Evolutionary conservation across 2,797 vertebrate genomes (phyloP).

Genomic region (Nyctalus aviator): DNA sequence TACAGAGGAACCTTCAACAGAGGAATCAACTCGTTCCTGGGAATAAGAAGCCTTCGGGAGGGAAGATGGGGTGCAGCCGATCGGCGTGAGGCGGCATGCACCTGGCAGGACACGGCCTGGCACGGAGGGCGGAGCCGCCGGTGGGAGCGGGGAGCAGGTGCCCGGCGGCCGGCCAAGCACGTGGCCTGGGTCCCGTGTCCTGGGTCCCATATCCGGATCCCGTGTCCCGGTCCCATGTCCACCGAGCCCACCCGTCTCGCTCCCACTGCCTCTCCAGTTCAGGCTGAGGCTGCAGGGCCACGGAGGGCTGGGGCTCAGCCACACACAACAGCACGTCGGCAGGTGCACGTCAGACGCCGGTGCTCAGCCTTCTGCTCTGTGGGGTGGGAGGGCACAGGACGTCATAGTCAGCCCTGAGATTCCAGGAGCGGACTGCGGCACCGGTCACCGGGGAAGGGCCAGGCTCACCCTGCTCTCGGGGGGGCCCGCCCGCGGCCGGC

Average conservation of each 20-base stretch:
- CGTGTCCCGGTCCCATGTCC: rapidly evolving
- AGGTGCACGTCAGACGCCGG: not conserved
- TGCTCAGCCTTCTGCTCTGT: not conserved
- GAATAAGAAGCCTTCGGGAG: constrained; percentile 74
- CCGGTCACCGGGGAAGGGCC: not conserved
- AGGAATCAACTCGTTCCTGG: constrained; percentile 78
- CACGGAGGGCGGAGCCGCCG: not conserved
- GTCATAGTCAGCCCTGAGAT: not conserved
- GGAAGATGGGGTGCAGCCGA: constrained; percentile 73
- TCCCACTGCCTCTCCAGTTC: not conserved
- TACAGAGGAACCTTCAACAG: constrained; percentile 81
- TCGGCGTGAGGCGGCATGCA: constrained; percentile 72
- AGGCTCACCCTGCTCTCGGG: not conserved
- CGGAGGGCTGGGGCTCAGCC: not conserved
- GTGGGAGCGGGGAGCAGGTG: too few species aligned
- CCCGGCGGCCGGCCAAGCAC: not conserved
- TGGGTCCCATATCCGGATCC: too few species aligned
- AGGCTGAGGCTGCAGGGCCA: not conserved
- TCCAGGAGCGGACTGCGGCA: not conserved
- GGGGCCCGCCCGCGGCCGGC: not conserved
- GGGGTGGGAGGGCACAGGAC: not conserved
- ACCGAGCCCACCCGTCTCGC: not conserved
- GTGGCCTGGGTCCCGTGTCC: too few species aligned
- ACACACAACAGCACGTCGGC: not conserved
- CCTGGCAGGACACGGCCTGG: not conserved